Percentiles rank a stretch among this genome's conserved stretches.
These are phyloP conservation scores for Scaptodrosophila lebanonensis DNA, from an alignment of 1,140 invertebrate species.

Conservation along the genomic window DNA sequence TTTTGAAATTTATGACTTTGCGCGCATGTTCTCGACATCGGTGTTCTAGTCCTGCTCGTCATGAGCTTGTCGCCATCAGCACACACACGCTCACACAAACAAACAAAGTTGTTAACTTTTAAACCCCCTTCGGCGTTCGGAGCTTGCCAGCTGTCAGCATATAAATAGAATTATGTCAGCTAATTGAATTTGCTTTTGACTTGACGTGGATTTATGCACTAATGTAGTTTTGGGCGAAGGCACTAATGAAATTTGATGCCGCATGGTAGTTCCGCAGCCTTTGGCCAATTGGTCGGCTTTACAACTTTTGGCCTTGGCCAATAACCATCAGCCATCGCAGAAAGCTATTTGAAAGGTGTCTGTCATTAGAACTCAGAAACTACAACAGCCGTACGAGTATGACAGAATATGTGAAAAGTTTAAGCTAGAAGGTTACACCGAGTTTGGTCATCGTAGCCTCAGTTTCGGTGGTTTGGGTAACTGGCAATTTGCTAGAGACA, in stretches of 20 bases:
- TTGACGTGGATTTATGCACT: slow-evolving; percentile 71
- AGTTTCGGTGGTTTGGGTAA: too few relatives aligned
- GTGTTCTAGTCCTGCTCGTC: background rate
- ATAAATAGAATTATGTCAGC: slow-evolving; percentile 70
- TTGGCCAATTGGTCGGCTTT: too few relatives aligned
- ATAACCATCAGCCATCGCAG: too few relatives aligned
- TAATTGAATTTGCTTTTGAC: slow-evolving; percentile 66
- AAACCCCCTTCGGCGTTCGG: slow-evolving; percentile 51
- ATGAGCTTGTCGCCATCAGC: slow-evolving; percentile 24
- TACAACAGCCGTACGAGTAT: too few relatives aligned
- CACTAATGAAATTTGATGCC: slow-evolving; percentile 50
- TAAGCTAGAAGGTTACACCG: too few relatives aligned
- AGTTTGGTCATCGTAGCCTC: too few relatives aligned
- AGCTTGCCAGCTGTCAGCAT: slow-evolving; percentile 67
- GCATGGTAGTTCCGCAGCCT: too few relatives aligned
- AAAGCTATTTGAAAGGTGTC: too few relatives aligned
- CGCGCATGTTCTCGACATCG: background rate
- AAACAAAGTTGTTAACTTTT: slow-evolving; percentile 29
- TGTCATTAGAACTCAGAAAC: too few relatives aligned
- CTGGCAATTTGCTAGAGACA: too few relatives aligned
- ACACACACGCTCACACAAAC: background rate
- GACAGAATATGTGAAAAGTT: too few relatives aligned
- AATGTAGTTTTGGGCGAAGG: slow-evolving; percentile 48
- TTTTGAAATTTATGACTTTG: slow-evolving; percentile 68
- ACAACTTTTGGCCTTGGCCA: too few relatives aligned